Conservation (phyloP, 2,797 vertebrate genomes). For the Scomberomorus guttatus region DNA sequence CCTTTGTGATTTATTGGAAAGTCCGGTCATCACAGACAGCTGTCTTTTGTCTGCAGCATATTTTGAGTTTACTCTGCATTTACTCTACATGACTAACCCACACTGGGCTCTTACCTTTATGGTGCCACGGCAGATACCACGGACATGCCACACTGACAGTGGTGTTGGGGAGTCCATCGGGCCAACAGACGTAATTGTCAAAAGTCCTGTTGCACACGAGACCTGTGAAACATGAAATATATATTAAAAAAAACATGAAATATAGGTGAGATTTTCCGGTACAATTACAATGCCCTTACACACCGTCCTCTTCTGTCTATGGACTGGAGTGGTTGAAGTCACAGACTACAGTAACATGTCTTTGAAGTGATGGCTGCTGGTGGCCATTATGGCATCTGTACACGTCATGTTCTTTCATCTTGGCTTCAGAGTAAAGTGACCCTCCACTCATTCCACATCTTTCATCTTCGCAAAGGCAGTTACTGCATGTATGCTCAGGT, state of each 20-base stretch:
- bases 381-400: conserved; percentile 15
- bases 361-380: conserved; percentile 45
- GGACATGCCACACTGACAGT: conserved; percentile 92
- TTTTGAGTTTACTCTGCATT: conserved; percentile 18
- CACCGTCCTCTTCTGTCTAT: background rate
- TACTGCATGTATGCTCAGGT: background rate
- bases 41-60: conserved; percentile 4
- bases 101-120: conserved; percentile 86
- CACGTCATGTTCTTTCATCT: conserved; percentile 48
- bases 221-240: conserved; percentile 71
- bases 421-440: conserved; percentile 25
- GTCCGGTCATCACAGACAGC: background rate
- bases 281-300: background rate
- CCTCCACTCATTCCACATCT: conserved; percentile 3
- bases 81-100: background rate
- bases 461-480: conserved; percentile 35
- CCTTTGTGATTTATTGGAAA: conserved; percentile 10
- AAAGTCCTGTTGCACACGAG: conserved; percentile 93
- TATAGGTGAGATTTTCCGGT: background rate
- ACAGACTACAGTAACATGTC: background rate
- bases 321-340: background rate
- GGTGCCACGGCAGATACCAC: conserved; percentile 96
- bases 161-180: conserved; percentile 92
- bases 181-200: conserved; percentile 96
- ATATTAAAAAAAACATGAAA: conserved; percentile 25